Conservation (phyloP, 2,113 vertebrate genomes). For the Theristicus caerulescens region DNA sequence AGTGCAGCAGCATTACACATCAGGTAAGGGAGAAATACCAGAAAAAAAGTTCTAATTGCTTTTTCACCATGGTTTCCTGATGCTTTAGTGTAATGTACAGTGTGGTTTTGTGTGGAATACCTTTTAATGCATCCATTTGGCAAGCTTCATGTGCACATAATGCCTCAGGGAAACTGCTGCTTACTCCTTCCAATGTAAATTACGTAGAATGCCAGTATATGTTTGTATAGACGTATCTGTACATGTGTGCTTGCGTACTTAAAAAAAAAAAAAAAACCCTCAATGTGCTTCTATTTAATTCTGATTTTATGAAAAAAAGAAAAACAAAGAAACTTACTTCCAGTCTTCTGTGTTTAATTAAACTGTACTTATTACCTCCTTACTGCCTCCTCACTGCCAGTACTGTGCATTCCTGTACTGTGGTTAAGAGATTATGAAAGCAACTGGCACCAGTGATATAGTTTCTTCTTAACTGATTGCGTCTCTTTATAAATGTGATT, state of each 20-base stretch:
- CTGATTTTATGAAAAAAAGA: background rate
- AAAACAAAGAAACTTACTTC: background rate
- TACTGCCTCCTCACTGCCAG: background rate
- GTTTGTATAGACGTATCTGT: background rate
- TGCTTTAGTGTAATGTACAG: background rate
- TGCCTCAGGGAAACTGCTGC: background rate
- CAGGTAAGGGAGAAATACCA: background rate
- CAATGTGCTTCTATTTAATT: background rate
- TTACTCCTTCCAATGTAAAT: background rate
- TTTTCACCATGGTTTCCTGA: background rate
- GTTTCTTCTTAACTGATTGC: conserved; percentile 5
- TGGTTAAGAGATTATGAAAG: conserved; percentile 9
- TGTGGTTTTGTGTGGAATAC: background rate
- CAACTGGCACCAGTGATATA: background rate
- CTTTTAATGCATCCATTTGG: background rate
- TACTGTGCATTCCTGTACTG: background rate
- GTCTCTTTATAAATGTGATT: background rate
- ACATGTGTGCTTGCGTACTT: background rate
- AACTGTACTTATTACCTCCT: background rate
- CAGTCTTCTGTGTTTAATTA: background rate
- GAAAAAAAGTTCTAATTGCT: background rate
- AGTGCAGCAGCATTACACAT: background rate
- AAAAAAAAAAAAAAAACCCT: background rate
- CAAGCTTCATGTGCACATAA: background rate
- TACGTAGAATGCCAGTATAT: background rate